Conservation (phyloP, 1,140 invertebrate genomes). For the Medauroidea extradentata region DNA sequence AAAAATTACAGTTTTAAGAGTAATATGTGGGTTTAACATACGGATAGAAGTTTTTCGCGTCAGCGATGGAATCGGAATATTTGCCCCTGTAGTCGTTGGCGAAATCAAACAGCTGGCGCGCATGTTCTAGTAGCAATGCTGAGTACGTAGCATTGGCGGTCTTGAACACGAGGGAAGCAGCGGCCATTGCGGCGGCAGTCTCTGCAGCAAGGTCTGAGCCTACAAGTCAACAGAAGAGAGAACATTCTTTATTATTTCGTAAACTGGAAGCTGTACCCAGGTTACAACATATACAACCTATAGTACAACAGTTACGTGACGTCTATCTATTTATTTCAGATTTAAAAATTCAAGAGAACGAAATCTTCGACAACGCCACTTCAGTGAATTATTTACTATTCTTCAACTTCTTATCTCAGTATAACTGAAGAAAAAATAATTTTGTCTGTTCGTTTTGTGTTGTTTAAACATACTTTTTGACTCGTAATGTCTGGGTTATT, state of each 20-base stretch:
- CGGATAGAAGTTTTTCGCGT: not conserved
- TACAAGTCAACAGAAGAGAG: not conserved
- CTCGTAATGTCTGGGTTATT: too few species aligned
- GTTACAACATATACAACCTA: not conserved
- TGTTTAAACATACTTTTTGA: too few species aligned
- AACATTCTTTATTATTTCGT: not conserved
- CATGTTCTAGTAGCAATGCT: conserved; percentile 46
- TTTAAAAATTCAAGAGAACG: too few species aligned
- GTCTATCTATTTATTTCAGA: not conserved
- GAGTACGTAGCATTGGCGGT: conserved; percentile 48
- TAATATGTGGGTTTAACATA: not conserved
- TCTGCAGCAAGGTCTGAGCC: conserved; percentile 59
- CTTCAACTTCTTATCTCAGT: too few species aligned
- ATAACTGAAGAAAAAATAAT: too few species aligned
- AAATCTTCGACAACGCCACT: too few species aligned
- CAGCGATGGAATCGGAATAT: conserved; percentile 3
- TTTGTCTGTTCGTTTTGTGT: too few species aligned
- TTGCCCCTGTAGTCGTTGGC: conserved; percentile 50
- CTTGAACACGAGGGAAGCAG: conserved; percentile 51
- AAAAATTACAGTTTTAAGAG: too few species aligned
- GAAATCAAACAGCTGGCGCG: conserved; percentile 55
- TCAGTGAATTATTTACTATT: too few species aligned
- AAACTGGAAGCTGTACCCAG: not conserved
- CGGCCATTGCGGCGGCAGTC: conserved; percentile 56
- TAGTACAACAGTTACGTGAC: not conserved